These are phyloP conservation scores for Pipa parva DNA, from an alignment of 2,113 vertebrate genomes.

Conservation along the genomic window DNA sequence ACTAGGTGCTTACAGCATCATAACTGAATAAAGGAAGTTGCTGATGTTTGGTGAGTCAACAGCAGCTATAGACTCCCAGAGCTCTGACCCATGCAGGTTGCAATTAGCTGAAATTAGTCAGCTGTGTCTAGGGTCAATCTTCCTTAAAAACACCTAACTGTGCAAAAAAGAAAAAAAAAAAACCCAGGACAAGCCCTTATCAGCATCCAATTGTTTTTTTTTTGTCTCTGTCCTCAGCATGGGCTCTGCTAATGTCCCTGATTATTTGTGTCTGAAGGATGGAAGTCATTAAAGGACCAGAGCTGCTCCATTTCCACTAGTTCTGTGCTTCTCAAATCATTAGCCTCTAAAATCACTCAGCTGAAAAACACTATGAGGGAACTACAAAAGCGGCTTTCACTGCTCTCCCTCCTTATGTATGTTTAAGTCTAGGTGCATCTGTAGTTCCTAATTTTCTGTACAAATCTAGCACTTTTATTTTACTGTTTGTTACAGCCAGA, in stretches of 20 bases:
- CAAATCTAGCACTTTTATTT: too few relatives aligned
- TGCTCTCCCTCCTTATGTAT: too few relatives aligned
- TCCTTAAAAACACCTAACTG: slow-evolving; percentile 57
- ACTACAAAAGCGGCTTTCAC: too few relatives aligned
- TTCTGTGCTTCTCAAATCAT: slow-evolving; percentile 60
- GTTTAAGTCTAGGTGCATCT: too few relatives aligned
- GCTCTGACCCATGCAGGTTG: slow-evolving; percentile 63
- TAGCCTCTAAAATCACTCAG: slow-evolving; percentile 54
- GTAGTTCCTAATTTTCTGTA: too few relatives aligned
- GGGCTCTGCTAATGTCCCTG: slow-evolving; percentile 45
- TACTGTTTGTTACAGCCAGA: too few relatives aligned
- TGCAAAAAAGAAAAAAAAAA: too few relatives aligned
- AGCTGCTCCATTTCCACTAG: slow-evolving; percentile 49
- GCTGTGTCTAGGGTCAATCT: slow-evolving; percentile 57
- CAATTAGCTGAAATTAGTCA: slow-evolving; percentile 81
- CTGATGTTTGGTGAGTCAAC: slow-evolving; percentile 35
- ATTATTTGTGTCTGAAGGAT: slow-evolving; percentile 46
- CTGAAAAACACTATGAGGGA: slow-evolving; percentile 39
- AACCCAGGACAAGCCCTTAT: background rate
- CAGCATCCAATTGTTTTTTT: slow-evolving; percentile 48
- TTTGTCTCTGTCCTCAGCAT: slow-evolving; percentile 44
- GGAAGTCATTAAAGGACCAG: slow-evolving; percentile 59
- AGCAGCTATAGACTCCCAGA: slow-evolving; percentile 51
- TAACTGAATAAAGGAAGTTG: slow-evolving; percentile 2
- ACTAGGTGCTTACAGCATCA: slow-evolving; percentile 1